phyloP scores from a whole-genome alignment of 2,113 vertebrate genomes.

The Mustela lutreola region DNA sequence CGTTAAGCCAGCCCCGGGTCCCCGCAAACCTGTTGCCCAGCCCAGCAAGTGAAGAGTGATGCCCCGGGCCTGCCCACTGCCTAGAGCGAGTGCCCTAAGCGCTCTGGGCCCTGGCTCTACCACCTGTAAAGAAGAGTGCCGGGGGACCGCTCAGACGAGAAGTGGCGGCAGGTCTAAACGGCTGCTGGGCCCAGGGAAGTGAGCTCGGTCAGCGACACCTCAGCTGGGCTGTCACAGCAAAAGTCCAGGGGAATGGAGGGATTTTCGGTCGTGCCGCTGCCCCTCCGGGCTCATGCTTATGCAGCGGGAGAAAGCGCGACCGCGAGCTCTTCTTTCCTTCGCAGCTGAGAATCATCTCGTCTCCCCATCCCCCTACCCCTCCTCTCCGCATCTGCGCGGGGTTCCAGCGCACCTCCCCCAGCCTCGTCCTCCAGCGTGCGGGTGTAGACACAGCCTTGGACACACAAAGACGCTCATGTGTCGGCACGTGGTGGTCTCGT shows the following conservation, averaged over 20 bases:
- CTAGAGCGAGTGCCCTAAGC: background rate
- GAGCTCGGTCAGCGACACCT: background rate
- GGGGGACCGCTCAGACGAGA: background rate
- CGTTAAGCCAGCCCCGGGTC: fast-evolving
- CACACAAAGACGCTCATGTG: background rate
- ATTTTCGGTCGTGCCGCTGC: background rate
- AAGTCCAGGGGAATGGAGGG: background rate
- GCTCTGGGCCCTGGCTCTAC: background rate
- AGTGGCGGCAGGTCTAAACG: background rate
- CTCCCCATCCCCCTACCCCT: conserved; percentile 60
- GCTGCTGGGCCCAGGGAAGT: fast-evolving
- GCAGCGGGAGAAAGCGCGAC: background rate
- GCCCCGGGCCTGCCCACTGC: background rate
- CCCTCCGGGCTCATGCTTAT: background rate
- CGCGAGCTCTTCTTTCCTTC: conserved; percentile 76
- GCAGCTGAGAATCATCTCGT: conserved; percentile 87
- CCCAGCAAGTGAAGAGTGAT: background rate
- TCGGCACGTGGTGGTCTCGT: background rate
- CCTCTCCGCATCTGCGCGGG: conserved; percentile 71
- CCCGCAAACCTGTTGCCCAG: too few relatives aligned
- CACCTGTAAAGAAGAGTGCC: background rate
- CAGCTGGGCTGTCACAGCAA: background rate
- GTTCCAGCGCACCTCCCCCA: conserved; percentile 85
- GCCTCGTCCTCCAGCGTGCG: background rate
- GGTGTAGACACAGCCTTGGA: background rate